Percentiles rank a stretch among this genome's conserved stretches.
phyloP scores from a whole-genome alignment of 2,113 vertebrate genomes.

The Genyomyrus donnyi region DNA sequence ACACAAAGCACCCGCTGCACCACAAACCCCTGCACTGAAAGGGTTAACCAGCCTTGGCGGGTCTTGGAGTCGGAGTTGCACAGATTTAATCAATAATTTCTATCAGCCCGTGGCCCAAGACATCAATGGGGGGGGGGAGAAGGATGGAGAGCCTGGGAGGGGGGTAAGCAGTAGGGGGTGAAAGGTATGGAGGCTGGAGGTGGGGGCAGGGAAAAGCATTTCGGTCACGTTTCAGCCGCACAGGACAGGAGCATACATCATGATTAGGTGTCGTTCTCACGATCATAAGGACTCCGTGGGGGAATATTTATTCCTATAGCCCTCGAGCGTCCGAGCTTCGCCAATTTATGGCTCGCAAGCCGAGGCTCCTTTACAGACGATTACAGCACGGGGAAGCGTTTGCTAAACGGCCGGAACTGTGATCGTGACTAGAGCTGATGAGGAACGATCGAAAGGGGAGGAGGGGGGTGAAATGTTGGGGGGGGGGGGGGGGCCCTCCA shows the following conservation, averaged over 20 bases:
- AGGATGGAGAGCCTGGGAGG: constrained; percentile 42
- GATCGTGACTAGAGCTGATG: constrained; percentile 37
- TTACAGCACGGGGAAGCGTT: constrained; percentile 66
- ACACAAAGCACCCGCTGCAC: constrained; percentile 28
- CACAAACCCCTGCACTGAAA: constrained; percentile 44
- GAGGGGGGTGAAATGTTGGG: constrained; percentile 12
- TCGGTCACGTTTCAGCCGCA: constrained; percentile 69
- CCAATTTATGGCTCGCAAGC: constrained; percentile 65
- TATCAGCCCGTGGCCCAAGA: constrained; percentile 77
- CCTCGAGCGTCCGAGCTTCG: constrained; percentile 35
- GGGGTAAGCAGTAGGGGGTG: constrained; percentile 32
- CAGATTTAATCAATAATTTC: constrained; percentile 85
- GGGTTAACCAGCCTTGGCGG: constrained; percentile 73
- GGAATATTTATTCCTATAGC: constrained; percentile 59
- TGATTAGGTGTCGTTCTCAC: constrained; percentile 66
- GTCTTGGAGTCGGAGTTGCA: constrained; percentile 68
- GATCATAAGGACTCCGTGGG: constrained; percentile 65
- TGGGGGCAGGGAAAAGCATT: constrained; percentile 60
- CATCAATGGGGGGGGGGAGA: constrained; percentile 55
- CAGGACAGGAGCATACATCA: constrained; percentile 67
- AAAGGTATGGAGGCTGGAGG: constrained; percentile 48
- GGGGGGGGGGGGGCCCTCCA: background rate
- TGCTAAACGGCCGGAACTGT: constrained; percentile 58
- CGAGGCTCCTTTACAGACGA: constrained; percentile 66
- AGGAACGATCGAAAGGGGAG: constrained; percentile 21